Percentiles rank a stretch among this genome's conserved stretches.
Conservation (phyloP, 2,113 vertebrate species). For the Bucco capensis region DNA sequence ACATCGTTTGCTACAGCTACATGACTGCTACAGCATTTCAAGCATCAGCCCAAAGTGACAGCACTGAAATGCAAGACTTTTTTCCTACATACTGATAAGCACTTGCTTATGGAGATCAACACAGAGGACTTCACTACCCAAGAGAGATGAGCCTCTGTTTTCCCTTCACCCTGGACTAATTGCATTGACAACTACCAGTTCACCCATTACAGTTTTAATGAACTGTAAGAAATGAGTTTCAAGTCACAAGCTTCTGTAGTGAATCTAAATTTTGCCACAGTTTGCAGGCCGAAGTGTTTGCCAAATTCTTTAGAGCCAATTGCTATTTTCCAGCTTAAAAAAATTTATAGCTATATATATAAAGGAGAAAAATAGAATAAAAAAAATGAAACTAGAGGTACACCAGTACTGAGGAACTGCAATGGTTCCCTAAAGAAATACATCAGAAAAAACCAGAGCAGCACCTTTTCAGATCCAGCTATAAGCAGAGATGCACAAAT, state of each 20-base stretch:
- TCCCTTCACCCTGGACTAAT: not conserved
- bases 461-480: not conserved
- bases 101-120: not conserved
- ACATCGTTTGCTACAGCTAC: not conserved
- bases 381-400: not conserved
- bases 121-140: not conserved
- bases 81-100: not conserved
- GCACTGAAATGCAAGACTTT: not conserved
- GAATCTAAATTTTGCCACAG: not conserved
- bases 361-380: not conserved
- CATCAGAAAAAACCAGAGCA: not conserved
- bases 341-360: too few relatives aligned
- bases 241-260: not conserved
- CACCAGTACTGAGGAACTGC: not conserved
- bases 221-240: not conserved
- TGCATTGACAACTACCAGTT: not conserved
- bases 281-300: not conserved
- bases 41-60: not conserved
- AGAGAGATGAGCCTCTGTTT: not conserved
- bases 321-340: not conserved
- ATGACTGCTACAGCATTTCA: not conserved
- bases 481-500: accelerated
- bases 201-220: not conserved
- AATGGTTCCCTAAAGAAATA: not conserved
- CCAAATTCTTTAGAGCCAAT: not conserved